Evolutionary conservation across 2,797 vertebrate species (phyloP).

Genomic region (Lutjanus campechanus): DNA sequence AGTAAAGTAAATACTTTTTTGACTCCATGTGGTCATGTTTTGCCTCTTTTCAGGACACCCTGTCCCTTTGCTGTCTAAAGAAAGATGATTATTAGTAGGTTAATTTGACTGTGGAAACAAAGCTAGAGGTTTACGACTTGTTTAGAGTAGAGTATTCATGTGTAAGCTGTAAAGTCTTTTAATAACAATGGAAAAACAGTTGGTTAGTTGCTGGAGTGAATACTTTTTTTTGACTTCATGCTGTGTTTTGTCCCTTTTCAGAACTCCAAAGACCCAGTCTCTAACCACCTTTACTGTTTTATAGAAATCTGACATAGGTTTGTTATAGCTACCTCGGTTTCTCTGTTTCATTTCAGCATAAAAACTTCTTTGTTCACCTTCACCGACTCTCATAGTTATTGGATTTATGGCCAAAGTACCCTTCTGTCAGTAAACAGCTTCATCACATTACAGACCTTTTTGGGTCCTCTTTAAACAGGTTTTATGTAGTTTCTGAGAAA

Average conservation of each 20-base stretch:
- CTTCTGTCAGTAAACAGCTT: conserved; percentile 27
- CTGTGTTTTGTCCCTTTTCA: rapidly evolving
- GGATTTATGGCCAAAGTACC: background rate
- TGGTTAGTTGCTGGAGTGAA: background rate
- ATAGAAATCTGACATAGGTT: background rate
- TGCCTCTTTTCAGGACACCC: no score
- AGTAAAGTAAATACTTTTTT: no score
- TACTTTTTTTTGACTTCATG: background rate
- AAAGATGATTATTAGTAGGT: no score
- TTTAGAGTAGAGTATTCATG: background rate
- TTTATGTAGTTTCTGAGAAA: conserved; percentile 32
- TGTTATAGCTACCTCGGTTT: background rate
- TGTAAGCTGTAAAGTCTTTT: background rate
- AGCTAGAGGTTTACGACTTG: background rate
- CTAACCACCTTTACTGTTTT: background rate
- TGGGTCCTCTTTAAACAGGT: conserved; percentile 17
- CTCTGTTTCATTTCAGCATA: background rate
- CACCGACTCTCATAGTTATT: background rate
- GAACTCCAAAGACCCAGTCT: background rate
- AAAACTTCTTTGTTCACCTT: background rate
- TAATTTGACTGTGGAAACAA: no score
- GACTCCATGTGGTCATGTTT: no score
- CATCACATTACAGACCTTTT: conserved; percentile 19
- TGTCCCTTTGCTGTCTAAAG: no score
- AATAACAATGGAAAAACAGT: no score